Evolutionary conservation across 2,797 vertebrate species (phyloP).

Genomic region (Sebastes kiyomatsui): DNA sequence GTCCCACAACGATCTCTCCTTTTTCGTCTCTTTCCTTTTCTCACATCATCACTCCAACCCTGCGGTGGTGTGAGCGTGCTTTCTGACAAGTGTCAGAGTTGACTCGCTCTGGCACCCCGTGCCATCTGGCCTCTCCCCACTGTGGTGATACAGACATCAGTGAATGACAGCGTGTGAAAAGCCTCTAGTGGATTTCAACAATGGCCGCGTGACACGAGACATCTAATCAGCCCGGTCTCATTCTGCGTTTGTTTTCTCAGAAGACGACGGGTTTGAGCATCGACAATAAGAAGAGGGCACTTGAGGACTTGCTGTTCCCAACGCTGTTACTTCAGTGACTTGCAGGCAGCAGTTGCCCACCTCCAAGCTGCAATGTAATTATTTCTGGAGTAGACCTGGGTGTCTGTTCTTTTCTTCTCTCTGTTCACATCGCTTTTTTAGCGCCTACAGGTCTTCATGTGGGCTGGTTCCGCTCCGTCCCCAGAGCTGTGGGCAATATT

Average conservation of each 20-base stretch:
- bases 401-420: constrained; percentile 30
- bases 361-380: constrained; percentile 51
- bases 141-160: constrained; percentile 44
- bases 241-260: constrained; percentile 47
- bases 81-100: constrained; percentile 39
- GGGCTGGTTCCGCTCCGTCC: background rate
- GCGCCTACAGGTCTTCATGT: constrained; percentile 19
- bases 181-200: constrained; percentile 50
- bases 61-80: constrained; percentile 10
- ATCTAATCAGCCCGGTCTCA: constrained; percentile 43
- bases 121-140: constrained; percentile 57
- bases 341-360: constrained; percentile 32
- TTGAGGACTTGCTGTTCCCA: constrained; percentile 53
- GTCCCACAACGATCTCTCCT: background rate
- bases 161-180: constrained; percentile 60
- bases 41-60: constrained; percentile 19
- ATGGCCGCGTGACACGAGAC: background rate
- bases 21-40: background rate
- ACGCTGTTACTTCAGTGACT: constrained; percentile 32
- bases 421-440: constrained; percentile 23
- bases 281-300: constrained; percentile 19
- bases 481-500: constrained; percentile 7
- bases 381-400: constrained; percentile 55
- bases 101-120: constrained; percentile 32
- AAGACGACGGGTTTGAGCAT: background rate